Percentiles rank a stretch among this genome's conserved stretches.
These are phyloP conservation scores for Aphelenchoides bicaudatus DNA, from an alignment of 2,888 invertebrate species.

Conservation along the genomic window DNA sequence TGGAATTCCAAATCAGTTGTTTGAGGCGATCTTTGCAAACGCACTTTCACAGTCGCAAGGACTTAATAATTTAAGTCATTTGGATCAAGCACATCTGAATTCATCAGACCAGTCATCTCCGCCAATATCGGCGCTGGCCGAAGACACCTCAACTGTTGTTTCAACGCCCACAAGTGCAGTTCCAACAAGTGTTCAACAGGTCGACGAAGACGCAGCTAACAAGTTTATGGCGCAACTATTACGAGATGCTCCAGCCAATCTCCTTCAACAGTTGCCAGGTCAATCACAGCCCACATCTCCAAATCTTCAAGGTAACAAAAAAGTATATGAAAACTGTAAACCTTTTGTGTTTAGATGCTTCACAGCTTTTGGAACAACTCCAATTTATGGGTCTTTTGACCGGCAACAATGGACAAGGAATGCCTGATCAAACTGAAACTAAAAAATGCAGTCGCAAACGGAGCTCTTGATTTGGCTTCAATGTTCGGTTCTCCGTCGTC, in stretches of 20 bases:
- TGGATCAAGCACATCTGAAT: too few species aligned
- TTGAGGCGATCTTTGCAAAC: neutral
- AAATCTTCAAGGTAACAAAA: neutral
- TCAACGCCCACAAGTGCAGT: too few species aligned
- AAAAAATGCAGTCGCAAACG: too few species aligned
- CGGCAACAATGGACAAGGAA: neutral
- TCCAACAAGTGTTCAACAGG: too few species aligned
- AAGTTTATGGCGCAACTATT: conserved; percentile 2
- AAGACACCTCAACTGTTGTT: neutral
- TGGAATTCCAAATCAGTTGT: neutral
- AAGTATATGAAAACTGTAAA: too few species aligned
- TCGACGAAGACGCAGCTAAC: neutral
- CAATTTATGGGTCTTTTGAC: neutral
- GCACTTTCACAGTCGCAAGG: neutral
- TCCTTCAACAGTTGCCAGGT: neutral
- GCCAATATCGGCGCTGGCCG: neutral
- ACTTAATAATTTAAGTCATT: too few species aligned
- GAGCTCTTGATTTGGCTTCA: too few species aligned
- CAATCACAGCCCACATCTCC: conserved; percentile 2
- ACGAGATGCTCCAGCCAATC: too few species aligned
- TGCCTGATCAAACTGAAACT: too few species aligned
- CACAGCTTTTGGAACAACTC: neutral
- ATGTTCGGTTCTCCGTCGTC: too few species aligned
- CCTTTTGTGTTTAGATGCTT: too few species aligned
- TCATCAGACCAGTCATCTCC: neutral